Evolutionary conservation across 2,113 vertebrate species (phyloP), one percentile per base, ranked within the genome.

Genomic region (Manacus vitellinus): DNA sequence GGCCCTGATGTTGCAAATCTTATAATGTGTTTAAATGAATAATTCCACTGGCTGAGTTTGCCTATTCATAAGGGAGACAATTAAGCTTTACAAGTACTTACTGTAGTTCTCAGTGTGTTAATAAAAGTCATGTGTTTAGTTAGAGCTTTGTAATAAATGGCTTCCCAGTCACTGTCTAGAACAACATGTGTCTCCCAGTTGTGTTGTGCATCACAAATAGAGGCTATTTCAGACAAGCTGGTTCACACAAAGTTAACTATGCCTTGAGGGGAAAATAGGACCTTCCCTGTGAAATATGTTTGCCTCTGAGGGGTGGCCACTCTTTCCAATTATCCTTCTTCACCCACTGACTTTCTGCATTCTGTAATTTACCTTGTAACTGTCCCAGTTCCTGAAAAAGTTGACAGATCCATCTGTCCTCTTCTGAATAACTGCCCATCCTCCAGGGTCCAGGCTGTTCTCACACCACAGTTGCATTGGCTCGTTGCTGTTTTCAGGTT

Each of bases 341-440:
- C 47, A 16, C 35, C 31, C 27, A 6, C 33, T 65, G 27, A 8
- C 67, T 52, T 62, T 87, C 61, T 43, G 35, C 72, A 31, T 83
- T 75, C 33, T 11, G 10, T 82, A 65, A 47, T 83, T 96, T 98
- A 99, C 99, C 98, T 99, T 99, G 85, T 99, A 99, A 88, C 98
- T 99, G 75, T 99, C 99, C 99, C 99, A 99, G 49, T 99, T 99
- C 77, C 99, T 98, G 97, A 99, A 99, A 96, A 99, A 99, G 97
- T 99, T 99, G 71, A 99, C 99, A 14, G 99, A 99, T 88, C 99
- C 99, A 23, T 99, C 99, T 96, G 89, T 99, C 94, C 99, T 99
- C 83, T 99, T 98, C 96, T 99, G 99, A 96, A 99, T 98, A 33
- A 99, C 99, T 6, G 99, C 99, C 99, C 99, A 99, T 56, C 99